Percentiles rank a stretch among this genome's conserved stretches.
Evolutionary conservation across 2,888 invertebrate species (phyloP).

Genomic region (Cancer borealis): DNA sequence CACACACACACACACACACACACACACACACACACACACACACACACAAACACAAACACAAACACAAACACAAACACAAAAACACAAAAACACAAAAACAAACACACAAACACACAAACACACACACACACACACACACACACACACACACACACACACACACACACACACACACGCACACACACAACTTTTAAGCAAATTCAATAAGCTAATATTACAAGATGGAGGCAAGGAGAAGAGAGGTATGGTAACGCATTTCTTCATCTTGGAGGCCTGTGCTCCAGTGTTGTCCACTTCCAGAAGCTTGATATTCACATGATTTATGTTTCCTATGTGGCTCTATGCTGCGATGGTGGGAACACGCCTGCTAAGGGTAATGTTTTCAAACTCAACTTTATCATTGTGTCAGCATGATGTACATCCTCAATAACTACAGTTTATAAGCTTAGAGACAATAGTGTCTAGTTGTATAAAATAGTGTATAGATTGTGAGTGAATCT

Average conservation of each 20-base stretch:
- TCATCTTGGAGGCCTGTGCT: neutral
- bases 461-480: neutral
- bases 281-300: neutral
- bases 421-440: neutral
- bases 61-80: neutral
- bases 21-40: slow-evolving; percentile 20
- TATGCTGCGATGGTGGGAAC: neutral
- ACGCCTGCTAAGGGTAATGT: neutral
- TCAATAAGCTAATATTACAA: neutral
- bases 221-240: neutral
- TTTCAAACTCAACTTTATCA: neutral
- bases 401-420: neutral
- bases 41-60: slow-evolving; percentile 22
- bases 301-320: neutral
- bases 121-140: neutral
- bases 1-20: neutral
- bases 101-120: neutral
- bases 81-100: no score
- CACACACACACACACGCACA: slow-evolving; percentile 27
- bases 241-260: neutral
- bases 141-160: slow-evolving; percentile 23
- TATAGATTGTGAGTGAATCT: neutral
- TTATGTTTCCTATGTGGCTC: neutral
- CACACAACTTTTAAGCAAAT: neutral
- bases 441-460: neutral